phyloP scores from a whole-genome alignment of 2,113 vertebrate genomes.

The Poecilia latipinna region DNA sequence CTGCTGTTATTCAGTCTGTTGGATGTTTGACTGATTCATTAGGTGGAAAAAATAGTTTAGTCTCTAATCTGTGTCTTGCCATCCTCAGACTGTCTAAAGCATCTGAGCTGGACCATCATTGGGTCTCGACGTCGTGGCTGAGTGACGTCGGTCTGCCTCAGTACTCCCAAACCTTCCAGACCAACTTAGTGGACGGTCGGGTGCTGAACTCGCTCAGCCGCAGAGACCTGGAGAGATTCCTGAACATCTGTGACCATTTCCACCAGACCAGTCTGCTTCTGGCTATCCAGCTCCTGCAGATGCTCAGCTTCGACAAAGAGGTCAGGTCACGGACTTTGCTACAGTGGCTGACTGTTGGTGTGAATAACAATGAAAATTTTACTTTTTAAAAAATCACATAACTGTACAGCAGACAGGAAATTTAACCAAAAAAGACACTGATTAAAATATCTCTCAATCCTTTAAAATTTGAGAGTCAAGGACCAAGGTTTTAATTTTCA shows the following conservation, averaged over 20 bases:
- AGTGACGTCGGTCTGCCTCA: slow-evolving; percentile 86
- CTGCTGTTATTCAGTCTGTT: too few species aligned
- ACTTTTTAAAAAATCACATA: too few species aligned
- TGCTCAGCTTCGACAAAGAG: slow-evolving; percentile 86
- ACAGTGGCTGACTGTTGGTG: neutral
- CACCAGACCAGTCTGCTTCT: slow-evolving; percentile 88
- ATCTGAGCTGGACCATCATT: slow-evolving; percentile 88
- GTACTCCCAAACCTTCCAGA: slow-evolving; percentile 87
- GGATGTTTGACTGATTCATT: neutral
- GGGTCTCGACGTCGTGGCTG: slow-evolving; percentile 88
- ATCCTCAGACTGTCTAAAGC: slow-evolving; percentile 82
- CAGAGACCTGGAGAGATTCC: slow-evolving; percentile 83
- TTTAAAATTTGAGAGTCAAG: too few species aligned
- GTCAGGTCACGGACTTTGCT: slow-evolving; percentile 54
- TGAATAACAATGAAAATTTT: too few species aligned
- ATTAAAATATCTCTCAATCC: neutral
- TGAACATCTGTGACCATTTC: slow-evolving; percentile 84
- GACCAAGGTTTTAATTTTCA: neutral
- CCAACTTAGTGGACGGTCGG: slow-evolving; percentile 85
- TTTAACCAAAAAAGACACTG: too few species aligned
- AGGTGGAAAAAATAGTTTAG: neutral
- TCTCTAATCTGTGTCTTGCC: neutral
- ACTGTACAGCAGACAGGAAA: too few species aligned
- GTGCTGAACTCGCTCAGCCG: slow-evolving; percentile 85
- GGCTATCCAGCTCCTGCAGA: slow-evolving; percentile 86